Percentiles rank a stretch among this genome's conserved stretches.
Conservation (phyloP, 2,113 vertebrate genomes). For the Leptobrachium ailaonicum region DNA sequence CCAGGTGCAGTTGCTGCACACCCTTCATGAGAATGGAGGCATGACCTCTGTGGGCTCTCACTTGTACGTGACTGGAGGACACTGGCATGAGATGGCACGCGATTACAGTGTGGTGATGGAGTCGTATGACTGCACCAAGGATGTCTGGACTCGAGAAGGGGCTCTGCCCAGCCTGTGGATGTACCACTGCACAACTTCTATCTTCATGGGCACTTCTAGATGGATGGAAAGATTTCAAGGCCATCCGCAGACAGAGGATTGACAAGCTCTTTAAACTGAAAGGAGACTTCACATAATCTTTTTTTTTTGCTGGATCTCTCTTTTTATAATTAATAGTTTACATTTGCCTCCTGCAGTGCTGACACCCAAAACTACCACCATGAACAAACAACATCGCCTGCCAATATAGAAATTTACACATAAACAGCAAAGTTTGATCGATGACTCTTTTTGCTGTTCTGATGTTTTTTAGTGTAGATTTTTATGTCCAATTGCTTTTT, state of each 20-base stretch:
- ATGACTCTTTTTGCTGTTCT: no score
- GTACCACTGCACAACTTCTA: constrained; percentile 82
- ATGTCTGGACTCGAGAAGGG: constrained; percentile 79
- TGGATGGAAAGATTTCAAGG: constrained; percentile 77
- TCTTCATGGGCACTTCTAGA: constrained; percentile 84
- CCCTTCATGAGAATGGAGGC: constrained; percentile 89
- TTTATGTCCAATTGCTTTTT: no score
- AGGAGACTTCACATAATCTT: neutral
- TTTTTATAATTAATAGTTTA: no score
- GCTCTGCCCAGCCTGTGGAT: constrained; percentile 89
- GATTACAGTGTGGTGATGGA: constrained; percentile 95
- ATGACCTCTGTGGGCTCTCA: constrained; percentile 77
- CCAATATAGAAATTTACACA: no score
- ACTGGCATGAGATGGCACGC: constrained; percentile 94
- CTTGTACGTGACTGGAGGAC: constrained; percentile 86
- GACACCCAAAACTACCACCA: no score
- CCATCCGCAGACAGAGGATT: constrained; percentile 8
- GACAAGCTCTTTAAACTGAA: neutral
- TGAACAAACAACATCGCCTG: no score
- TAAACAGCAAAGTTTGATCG: no score
- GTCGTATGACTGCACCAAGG: constrained; percentile 74
- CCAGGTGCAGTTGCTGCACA: constrained; percentile 90
- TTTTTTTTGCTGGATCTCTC: no score
- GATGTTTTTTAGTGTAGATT: no score
- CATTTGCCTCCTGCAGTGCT: no score